A percentile compares a stretch with the other conserved stretches of the same genome.
Conservation (phyloP, 2,797 vertebrate genomes). For the Heliangelus exortis region DNA sequence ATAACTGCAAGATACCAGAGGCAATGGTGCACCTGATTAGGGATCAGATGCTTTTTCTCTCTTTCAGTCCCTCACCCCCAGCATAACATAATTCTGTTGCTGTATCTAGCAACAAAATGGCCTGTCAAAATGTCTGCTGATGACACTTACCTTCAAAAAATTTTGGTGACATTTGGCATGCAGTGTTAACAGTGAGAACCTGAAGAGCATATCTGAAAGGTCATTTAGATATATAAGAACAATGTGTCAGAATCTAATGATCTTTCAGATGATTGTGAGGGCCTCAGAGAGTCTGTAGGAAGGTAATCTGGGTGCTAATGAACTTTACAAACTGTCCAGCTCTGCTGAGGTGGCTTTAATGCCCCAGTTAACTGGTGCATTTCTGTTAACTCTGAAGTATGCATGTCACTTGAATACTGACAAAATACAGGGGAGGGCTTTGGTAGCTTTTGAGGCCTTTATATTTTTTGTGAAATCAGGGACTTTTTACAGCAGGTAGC, state of each 20-base stretch:
- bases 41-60: neutral
- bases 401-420: constrained; percentile 14
- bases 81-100: neutral
- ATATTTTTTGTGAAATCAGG: neutral
- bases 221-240: constrained; percentile 47
- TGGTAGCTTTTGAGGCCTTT: neutral
- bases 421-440: constrained; percentile 12
- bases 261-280: constrained; percentile 39
- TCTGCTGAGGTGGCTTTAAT: constrained; percentile 12
- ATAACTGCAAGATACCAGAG: neutral
- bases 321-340: constrained; percentile 58
- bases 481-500: neutral
- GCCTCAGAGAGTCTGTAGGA: neutral
- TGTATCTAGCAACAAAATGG: constrained; percentile 3
- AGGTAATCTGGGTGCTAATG: constrained; percentile 42
- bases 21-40: neutral
- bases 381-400: neutral
- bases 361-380: neutral
- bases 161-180: constrained; percentile 55
- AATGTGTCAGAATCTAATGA: constrained; percentile 54
- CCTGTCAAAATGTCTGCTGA: constrained; percentile 58
- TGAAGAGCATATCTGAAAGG: constrained; percentile 48
- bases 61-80: neutral
- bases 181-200: constrained; percentile 27
- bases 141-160: constrained; percentile 45